Conservation (phyloP, 2,888 invertebrate species). For the Invenusta paracnida region DNA sequence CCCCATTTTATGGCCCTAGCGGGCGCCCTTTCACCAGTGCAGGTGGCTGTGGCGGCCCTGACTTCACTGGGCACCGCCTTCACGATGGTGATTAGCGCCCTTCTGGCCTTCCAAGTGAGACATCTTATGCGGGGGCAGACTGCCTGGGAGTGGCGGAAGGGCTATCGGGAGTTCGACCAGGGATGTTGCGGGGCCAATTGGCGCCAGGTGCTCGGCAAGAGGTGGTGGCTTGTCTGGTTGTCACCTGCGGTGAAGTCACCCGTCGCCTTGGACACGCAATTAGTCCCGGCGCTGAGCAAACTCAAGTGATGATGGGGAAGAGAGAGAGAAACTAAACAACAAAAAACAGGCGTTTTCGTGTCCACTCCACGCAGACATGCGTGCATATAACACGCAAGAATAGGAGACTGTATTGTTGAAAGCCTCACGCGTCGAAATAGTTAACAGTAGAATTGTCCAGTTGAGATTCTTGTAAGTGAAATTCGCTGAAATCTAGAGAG, state of each 20-base stretch:
- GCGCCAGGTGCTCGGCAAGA: not conserved
- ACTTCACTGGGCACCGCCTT: constrained; percentile 29
- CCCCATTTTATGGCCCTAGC: constrained; percentile 5
- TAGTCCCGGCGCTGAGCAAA: not conserved
- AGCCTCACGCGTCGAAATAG: no score
- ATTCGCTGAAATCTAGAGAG: no score
- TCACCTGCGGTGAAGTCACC: not conserved
- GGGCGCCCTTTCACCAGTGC: not conserved
- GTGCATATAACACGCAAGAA: no score
- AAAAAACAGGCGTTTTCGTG: no score
- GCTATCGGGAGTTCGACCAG: not conserved
- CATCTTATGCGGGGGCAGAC: constrained; percentile 19
- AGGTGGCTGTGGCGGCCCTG: not conserved
- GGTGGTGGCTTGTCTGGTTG: not conserved
- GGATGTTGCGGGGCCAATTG: not conserved
- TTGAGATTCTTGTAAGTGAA: no score
- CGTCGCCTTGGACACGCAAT: not conserved
- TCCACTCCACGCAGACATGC: no score
- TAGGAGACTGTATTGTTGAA: no score
- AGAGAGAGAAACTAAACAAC: no score
- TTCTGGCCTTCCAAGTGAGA: not conserved
- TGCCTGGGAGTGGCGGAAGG: not conserved
- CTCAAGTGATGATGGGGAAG: no score
- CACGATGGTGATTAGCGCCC: not conserved
- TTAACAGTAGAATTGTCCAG: no score